Evolutionary conservation across 2,888 invertebrate species (phyloP).

Genomic region (Diadegma fenestrale): DNA sequence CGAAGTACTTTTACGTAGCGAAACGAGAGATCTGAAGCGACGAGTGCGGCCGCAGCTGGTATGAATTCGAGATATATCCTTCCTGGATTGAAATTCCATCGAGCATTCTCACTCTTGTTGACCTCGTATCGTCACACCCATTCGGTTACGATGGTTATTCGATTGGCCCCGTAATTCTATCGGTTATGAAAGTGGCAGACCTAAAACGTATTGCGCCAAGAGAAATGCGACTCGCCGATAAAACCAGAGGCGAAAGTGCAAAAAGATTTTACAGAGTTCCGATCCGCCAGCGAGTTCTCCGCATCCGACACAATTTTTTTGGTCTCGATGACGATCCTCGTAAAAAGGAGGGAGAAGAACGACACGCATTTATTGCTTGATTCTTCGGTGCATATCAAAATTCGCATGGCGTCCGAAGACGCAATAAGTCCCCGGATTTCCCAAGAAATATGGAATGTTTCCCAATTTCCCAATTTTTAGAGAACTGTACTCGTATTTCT

Average conservation of each 20-base stretch:
- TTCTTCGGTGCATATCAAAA: too few species aligned
- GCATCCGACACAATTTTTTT: neutral
- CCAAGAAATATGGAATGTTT: too few species aligned
- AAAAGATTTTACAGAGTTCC: neutral
- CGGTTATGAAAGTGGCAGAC: constrained; percentile 45
- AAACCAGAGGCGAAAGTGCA: neutral
- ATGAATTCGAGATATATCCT: constrained; percentile 15
- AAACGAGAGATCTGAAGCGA: constrained; percentile 22
- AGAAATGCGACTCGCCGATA: neutral
- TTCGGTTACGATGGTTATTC: constrained; percentile 54
- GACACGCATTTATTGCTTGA: neutral
- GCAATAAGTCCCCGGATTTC: too few species aligned
- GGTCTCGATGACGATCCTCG: neutral
- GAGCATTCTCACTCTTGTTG: constrained; percentile 31
- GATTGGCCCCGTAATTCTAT: constrained; percentile 54
- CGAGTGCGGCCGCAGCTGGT: constrained; percentile 33
- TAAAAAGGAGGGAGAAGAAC: neutral
- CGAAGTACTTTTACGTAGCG: constrained; percentile 36
- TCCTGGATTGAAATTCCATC: constrained; percentile 34
- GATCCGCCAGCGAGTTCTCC: neutral
- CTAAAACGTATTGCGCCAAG: neutral
- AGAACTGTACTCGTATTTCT: neutral
- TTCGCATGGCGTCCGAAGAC: too few species aligned
- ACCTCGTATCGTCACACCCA: constrained; percentile 6
- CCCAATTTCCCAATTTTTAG: neutral